Conservation (phyloP, 2,113 vertebrate species). For the Calypte anna region DNA sequence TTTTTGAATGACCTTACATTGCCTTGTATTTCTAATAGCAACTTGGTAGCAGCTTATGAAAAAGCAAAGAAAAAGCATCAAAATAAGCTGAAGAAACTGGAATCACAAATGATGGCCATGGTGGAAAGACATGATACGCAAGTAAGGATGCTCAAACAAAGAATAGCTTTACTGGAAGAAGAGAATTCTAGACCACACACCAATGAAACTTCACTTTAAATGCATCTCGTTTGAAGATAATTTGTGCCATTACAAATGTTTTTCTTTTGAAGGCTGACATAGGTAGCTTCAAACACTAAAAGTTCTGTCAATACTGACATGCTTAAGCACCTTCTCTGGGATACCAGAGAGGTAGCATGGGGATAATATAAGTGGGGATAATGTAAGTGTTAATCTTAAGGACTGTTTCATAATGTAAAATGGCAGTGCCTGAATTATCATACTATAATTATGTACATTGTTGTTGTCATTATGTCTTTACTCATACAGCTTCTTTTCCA, state of each 20-base stretch:
- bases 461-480: conserved; percentile 35
- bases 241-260: conserved; percentile 11
- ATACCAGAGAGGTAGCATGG: conserved; percentile 32
- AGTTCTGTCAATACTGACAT: background rate
- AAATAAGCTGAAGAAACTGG: conserved; percentile 89
- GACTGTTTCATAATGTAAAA: conserved; percentile 47
- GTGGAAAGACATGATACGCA: conserved; percentile 90
- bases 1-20: background rate
- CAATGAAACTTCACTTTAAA: conserved; percentile 89
- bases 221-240: background rate
- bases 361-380: conserved; percentile 62
- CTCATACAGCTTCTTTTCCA: background rate
- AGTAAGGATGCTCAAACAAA: conserved; percentile 89
- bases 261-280: background rate
- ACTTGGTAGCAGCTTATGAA: conserved; percentile 89
- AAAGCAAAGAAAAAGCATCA: conserved; percentile 93
- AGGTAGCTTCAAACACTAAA: background rate
- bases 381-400: conserved; percentile 38
- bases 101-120: conserved; percentile 93
- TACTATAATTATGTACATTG: background rate
- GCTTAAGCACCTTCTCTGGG: conserved; percentile 2
- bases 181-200: conserved; percentile 87
- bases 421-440: conserved; percentile 60
- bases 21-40: conserved; percentile 71
- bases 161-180: conserved; percentile 88